phyloP scores from a whole-genome alignment of 2,888 invertebrate species.

The Augochlorella aurata region DNA sequence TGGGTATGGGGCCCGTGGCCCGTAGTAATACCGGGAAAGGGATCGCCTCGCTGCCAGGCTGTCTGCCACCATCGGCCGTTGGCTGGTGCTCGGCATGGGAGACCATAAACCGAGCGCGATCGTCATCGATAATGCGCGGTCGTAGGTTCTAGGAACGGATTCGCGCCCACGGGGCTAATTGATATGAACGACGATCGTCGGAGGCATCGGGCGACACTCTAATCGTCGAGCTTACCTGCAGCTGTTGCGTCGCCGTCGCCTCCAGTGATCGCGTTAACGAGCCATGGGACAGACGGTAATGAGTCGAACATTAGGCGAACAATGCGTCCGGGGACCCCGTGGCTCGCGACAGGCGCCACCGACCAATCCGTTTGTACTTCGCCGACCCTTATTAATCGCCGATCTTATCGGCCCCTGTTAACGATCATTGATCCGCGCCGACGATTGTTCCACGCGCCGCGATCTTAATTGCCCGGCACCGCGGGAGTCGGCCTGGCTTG shows the following conservation, averaged over 20 bases:
- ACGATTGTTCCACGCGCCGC: slow-evolving; percentile 3
- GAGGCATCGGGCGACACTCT: slow-evolving; percentile 25
- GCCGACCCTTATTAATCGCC: slow-evolving; percentile 39
- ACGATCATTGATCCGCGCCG: slow-evolving; percentile 41
- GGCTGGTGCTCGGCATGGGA: slow-evolving; percentile 59
- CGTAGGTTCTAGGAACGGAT: slow-evolving; percentile 55
- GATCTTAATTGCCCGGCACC: slow-evolving; percentile 27
- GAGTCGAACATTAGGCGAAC: not conserved
- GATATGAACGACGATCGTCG: slow-evolving; percentile 53
- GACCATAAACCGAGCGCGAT: slow-evolving; percentile 64
- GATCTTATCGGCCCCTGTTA: slow-evolving; percentile 48
- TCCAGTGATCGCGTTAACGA: slow-evolving; percentile 13
- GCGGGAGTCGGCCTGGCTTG: slow-evolving; percentile 10
- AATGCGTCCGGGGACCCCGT: not conserved
- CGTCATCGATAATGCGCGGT: slow-evolving; percentile 56
- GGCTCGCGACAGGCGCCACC: not conserved
- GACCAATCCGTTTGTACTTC: slow-evolving; percentile 10
- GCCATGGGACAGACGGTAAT: slow-evolving; percentile 12
- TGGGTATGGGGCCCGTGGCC: slow-evolving; percentile 38
- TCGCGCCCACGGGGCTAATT: slow-evolving; percentile 56
- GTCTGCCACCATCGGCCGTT: slow-evolving; percentile 72
- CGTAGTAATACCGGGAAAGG: slow-evolving; percentile 71
- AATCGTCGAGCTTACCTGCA: slow-evolving; percentile 20
- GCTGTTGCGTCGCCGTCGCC: not conserved
- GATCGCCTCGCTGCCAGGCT: slow-evolving; percentile 78